These are phyloP conservation scores for Aldrovandia affinis DNA, from an alignment of 2,797 vertebrate genomes.

Conservation along the genomic window DNA sequence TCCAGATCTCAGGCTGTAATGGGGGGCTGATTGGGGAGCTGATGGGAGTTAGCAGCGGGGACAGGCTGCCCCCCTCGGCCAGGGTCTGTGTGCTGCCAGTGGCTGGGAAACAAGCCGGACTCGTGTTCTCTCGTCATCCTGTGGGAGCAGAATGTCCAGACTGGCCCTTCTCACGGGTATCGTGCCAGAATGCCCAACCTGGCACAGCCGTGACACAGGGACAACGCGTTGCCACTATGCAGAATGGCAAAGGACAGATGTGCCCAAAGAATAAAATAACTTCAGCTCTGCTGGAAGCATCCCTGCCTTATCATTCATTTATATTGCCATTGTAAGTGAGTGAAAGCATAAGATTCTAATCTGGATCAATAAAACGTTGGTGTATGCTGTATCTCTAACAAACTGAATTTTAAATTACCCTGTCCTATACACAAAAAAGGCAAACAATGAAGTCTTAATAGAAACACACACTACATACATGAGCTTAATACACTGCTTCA, in stretches of 20 bases:
- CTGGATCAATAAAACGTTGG: no score
- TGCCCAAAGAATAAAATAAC: not conserved
- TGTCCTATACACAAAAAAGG: no score
- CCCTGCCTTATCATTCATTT: not conserved
- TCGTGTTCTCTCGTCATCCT: slow-evolving; percentile 71
- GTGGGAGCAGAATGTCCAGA: slow-evolving; percentile 63
- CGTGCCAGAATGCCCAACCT: slow-evolving; percentile 61
- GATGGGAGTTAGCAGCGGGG: slow-evolving; percentile 57
- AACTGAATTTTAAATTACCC: no score
- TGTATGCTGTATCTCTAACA: no score
- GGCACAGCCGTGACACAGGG: slow-evolving; percentile 30
- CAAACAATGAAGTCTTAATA: no score
- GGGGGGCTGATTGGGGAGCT: slow-evolving; percentile 30
- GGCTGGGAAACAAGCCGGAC: slow-evolving; percentile 76
- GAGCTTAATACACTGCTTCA: no score
- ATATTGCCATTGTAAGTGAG: not conserved
- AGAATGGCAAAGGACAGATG: not conserved
- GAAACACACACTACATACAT: no score
- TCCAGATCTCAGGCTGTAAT: slow-evolving; percentile 51
- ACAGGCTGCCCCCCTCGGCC: slow-evolving; percentile 46
- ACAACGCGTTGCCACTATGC: not conserved
- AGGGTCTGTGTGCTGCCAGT: slow-evolving; percentile 66
- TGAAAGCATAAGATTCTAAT: no score
- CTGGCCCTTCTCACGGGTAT: slow-evolving; percentile 49
- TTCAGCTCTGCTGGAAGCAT: not conserved